phyloP scores from a whole-genome alignment of 2,888 invertebrate species.

The Pachymerium ferrugineum region DNA sequence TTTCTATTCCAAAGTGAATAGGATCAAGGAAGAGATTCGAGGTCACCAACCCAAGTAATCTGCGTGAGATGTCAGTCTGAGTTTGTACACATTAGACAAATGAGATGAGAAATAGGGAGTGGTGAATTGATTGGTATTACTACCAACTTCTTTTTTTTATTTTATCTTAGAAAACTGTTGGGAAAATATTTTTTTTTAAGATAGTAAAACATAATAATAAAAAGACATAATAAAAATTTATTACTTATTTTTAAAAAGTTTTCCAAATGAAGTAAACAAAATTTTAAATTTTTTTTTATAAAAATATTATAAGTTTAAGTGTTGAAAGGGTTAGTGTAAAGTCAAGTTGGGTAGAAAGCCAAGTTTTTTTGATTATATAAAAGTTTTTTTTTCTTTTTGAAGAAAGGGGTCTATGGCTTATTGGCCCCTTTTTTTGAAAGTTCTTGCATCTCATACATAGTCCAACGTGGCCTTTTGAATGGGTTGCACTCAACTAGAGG shows the following conservation, averaged over 20 bases:
- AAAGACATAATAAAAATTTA: too few species aligned
- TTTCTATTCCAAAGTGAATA: neutral
- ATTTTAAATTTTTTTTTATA: too few species aligned
- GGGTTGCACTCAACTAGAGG: neutral
- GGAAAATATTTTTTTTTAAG: too few species aligned
- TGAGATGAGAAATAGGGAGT: neutral
- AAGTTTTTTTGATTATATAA: neutral
- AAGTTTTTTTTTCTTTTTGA: neutral
- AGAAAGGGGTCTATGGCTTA: neutral
- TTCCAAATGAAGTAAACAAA: too few species aligned
- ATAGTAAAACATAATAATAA: too few species aligned
- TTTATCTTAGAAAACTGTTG: neutral
- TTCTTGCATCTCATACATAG: constrained; percentile 8
- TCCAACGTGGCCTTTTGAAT: neutral
- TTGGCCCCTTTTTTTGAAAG: neutral
- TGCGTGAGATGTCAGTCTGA: constrained; percentile 8
- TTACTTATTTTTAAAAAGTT: too few species aligned
- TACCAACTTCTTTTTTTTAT: neutral
- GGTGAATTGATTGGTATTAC: neutral
- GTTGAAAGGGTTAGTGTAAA: too few species aligned
- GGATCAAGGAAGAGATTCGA: neutral
- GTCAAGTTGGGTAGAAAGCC: too few species aligned
- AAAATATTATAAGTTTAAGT: too few species aligned
- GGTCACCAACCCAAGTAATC: neutral
- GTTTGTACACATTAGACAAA: constrained; percentile 3